A percentile compares a stretch with the other conserved stretches of the same genome.
Conservation (phyloP, 1,140 invertebrate species). For the Acromyrmex heyeri region DNA sequence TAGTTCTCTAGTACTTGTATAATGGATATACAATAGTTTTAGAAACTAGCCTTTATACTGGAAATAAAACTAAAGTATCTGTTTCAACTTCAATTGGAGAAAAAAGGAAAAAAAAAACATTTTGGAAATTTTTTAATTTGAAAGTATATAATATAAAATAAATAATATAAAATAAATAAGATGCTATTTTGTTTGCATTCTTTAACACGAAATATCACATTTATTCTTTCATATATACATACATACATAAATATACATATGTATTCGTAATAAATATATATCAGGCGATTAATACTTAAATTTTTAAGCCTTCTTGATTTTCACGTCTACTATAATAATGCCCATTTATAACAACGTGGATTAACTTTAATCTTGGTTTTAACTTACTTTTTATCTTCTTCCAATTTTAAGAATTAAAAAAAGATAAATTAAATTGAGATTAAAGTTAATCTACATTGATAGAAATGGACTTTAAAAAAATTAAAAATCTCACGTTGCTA, state of each 20-base stretch:
- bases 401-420: too few species aligned
- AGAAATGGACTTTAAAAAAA: too few species aligned
- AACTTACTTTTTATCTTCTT: too few species aligned
- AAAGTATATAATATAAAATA: not conserved
- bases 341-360: too few species aligned
- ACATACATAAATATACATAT: not conserved
- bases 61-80: not conserved
- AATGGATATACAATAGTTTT: not conserved
- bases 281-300: not conserved
- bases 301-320: not conserved
- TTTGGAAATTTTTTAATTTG: not conserved
- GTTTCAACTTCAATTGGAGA: not conserved
- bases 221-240: not conserved
- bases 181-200: not conserved
- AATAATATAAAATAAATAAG: not conserved
- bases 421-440: too few species aligned
- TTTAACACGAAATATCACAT: not conserved
- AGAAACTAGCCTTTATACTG: not conserved
- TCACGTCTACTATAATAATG: not conserved
- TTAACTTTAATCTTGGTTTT: too few species aligned
- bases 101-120: not conserved
- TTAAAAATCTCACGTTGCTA: constrained; percentile 12
- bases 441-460: too few species aligned
- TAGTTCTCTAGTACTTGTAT: not conserved
- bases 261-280: not conserved